Base-by-base conservation (phyloP, 2,797 vertebrate genomes). In the Chloroceryle inda region DNA sequence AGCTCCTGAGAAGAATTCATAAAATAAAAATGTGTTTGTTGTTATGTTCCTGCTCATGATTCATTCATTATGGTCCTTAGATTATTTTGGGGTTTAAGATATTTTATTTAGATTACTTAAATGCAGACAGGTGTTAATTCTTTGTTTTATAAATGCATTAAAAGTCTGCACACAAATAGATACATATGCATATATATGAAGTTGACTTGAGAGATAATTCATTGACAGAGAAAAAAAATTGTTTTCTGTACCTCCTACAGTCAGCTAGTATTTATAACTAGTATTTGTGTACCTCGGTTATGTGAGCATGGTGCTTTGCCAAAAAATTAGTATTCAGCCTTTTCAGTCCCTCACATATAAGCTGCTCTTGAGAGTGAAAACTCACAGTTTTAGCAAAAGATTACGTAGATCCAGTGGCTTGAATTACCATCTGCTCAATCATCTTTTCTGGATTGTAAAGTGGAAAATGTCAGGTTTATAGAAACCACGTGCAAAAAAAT, bases 381-480 rank as follows among this genome's bases (percentile, higher is more conserved):
- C 35, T 88, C 82, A 77, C 53, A 62, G 69, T 96, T 96, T 92
- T 93, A 95, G 85, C 62, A 94, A 93, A 97, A 67, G 94, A 95
- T 33, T 88, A 53, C 88, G 96, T 92, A 91, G 95, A 97, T 95
- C 92, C 94, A 96, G 90, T 94, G 95, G 91, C 92, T 91, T 96
- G 93, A 66, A 89, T 94, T 97, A 83, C 97, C 96, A 96, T 97
- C 96, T 97, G 97, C 96, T 97, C 96, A 92, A 87, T 97, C 92
- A 95, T 96, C 95, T 97, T 96, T 96, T 94, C 95, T 97, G 95
- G 89, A 97, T 92, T 96, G 91, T 85, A 97, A 96, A 97, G 92
- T 97, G 94, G 94, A 97, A 97, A 96, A 96, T 87, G 87, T 71
- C 1, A 59, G 96, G 95, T 94, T 97, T 97, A 97, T 96, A 94